A percentile compares a stretch with the other conserved stretches of the same genome.
Evolutionary conservation across 2,888 invertebrate genomes (phyloP).

Genomic region (Melanophora roralis): DNA sequence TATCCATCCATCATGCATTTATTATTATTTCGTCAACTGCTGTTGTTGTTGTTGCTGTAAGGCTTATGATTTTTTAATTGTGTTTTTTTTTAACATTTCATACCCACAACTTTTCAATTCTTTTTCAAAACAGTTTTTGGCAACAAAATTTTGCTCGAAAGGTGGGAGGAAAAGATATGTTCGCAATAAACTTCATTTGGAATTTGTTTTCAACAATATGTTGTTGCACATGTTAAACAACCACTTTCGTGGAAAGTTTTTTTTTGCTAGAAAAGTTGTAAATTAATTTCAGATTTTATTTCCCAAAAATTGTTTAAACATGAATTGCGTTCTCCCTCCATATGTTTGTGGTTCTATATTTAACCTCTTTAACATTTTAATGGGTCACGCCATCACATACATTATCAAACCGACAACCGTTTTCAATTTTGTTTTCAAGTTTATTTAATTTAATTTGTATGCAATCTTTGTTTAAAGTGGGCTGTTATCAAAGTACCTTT

Average conservation of each 20-base stretch:
- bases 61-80: slow-evolving; percentile 56
- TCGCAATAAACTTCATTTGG: background rate
- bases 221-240: slow-evolving; percentile 20
- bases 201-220: background rate
- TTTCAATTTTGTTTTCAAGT: slow-evolving; percentile 15
- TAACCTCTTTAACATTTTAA: background rate
- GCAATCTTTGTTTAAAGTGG: background rate
- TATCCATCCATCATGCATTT: slow-evolving; percentile 27
- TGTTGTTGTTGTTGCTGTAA: slow-evolving; percentile 1
- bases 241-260: slow-evolving; percentile 3
- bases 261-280: background rate
- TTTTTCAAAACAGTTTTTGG: background rate
- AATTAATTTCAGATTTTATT: slow-evolving; percentile 46
- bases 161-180: background rate
- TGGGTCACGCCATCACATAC: background rate
- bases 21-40: background rate
- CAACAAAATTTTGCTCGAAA: background rate
- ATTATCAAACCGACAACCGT: background rate
- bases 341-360: background rate
- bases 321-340: background rate
- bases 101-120: background rate
- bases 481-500: background rate
- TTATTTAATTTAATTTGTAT: slow-evolving; percentile 27
- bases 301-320: slow-evolving; percentile 9
- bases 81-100: slow-evolving; percentile 52